A percentile compares a stretch with the other conserved stretches of the same genome.
Conservation (phyloP, 2,113 vertebrate species). For the Gopherus evgoodei region DNA sequence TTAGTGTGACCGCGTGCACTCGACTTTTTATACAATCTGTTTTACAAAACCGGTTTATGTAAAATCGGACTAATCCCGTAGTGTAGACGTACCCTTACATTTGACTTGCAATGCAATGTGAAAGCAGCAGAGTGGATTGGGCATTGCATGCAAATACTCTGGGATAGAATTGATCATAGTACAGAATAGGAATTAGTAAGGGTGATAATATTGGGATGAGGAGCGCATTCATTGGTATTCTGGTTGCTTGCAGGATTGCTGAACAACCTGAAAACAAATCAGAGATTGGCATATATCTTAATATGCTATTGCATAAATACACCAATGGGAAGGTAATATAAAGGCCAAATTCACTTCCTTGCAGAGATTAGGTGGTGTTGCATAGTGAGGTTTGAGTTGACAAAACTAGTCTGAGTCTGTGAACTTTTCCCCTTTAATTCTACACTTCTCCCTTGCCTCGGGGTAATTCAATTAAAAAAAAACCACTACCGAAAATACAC, state of each 20-base stretch:
- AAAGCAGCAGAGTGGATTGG: neutral
- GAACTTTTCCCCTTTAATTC: neutral
- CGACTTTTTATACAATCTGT: no score
- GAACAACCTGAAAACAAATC: neutral
- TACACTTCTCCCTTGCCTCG: neutral
- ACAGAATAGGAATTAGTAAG: neutral
- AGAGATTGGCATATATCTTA: neutral
- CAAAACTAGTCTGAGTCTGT: rapidly evolving
- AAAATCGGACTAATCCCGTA: no score
- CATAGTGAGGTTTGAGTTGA: neutral
- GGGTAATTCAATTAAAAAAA: neutral
- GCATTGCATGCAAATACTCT: rapidly evolving
- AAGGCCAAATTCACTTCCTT: neutral
- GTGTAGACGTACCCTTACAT: no score
- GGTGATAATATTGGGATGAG: neutral
- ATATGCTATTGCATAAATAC: neutral
- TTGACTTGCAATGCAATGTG: no score
- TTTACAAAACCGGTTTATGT: no score
- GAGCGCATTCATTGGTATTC: neutral
- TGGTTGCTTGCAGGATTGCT: rapidly evolving
- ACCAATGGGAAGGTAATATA: neutral
- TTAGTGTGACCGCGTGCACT: no score
- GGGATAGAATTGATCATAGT: neutral
- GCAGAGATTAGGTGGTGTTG: neutral
- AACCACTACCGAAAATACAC: neutral